Conservation (phyloP, 1,140 invertebrate species). For the Pogonomyrmex barbatus region DNA sequence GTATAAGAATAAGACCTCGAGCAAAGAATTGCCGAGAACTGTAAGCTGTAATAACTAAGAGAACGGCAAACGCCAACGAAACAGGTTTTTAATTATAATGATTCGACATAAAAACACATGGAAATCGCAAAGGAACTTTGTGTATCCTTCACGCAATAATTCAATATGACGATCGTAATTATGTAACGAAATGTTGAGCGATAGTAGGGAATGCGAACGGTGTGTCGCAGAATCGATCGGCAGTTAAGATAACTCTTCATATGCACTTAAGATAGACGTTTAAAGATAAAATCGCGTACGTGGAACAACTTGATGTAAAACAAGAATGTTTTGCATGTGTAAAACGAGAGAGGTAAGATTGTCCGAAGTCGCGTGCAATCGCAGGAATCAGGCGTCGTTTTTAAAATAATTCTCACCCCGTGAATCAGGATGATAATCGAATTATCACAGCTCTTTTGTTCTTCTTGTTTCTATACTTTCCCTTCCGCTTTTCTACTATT, state of each 20-base stretch:
- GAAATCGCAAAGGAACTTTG: neutral
- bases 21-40: neutral
- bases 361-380: neutral
- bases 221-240: neutral
- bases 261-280: neutral
- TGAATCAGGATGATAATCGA: constrained; percentile 49
- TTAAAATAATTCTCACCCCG: neutral
- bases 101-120: neutral
- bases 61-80: neutral
- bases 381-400: neutral
- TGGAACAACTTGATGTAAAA: neutral
- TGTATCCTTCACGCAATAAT: constrained; percentile 8
- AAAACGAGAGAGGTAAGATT: neutral
- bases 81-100: constrained; percentile 29
- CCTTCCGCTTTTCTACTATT: neutral
- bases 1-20: neutral
- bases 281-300: constrained; percentile 21
- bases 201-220: neutral
- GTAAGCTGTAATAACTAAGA: constrained; percentile 1
- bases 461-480: neutral
- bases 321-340: neutral
- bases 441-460: neutral
- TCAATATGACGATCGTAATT: constrained; percentile 6
- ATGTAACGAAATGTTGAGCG: constrained; percentile 17
- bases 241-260: neutral